phyloP scores from a whole-genome alignment of 53 echinoderm and acorn worm genomes.

The Arbacia lixula region DNA sequence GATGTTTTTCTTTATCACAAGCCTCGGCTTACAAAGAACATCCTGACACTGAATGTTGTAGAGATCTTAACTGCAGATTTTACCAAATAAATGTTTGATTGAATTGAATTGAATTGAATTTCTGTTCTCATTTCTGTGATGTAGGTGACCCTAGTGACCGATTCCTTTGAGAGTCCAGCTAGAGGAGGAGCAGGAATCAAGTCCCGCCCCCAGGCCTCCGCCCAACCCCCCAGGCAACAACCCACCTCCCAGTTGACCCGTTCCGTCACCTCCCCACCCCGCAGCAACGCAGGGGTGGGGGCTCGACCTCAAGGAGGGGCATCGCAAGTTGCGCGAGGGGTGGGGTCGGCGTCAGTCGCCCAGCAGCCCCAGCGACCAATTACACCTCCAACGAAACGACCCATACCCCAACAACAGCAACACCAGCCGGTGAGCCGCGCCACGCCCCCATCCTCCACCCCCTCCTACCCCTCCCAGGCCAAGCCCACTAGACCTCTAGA shows the following conservation, averaged over 20 bases:
- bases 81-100: too few relatives aligned
- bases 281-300: constrained; percentile 6
- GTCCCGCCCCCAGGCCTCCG: constrained; percentile 8
- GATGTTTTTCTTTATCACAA: too few relatives aligned
- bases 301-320: constrained; percentile 27
- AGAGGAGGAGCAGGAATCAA: constrained; percentile 13
- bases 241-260: constrained; percentile 16
- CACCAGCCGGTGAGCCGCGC: constrained; percentile 4
- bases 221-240: constrained; percentile 31
- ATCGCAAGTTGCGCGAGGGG: constrained; percentile 4
- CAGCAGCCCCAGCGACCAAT: constrained; percentile 34
- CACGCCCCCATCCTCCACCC: constrained; percentile 5
- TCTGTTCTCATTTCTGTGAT: background rate
- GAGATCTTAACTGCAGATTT: too few relatives aligned
- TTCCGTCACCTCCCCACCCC: background rate
- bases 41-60: too few relatives aligned
- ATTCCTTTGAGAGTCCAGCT: constrained; percentile 55
- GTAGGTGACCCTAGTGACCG: constrained; percentile 75
- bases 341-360: too few relatives aligned
- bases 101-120: too few relatives aligned
- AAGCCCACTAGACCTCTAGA: background rate
- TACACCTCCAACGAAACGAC: constrained; percentile 25
- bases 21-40: too few relatives aligned
- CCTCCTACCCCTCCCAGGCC: constrained; percentile 12
- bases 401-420: constrained; percentile 30